Percentiles rank a stretch among this genome's conserved stretches.
Conservation (phyloP, 2,797 vertebrate species). For the Serranus cabrilla region DNA sequence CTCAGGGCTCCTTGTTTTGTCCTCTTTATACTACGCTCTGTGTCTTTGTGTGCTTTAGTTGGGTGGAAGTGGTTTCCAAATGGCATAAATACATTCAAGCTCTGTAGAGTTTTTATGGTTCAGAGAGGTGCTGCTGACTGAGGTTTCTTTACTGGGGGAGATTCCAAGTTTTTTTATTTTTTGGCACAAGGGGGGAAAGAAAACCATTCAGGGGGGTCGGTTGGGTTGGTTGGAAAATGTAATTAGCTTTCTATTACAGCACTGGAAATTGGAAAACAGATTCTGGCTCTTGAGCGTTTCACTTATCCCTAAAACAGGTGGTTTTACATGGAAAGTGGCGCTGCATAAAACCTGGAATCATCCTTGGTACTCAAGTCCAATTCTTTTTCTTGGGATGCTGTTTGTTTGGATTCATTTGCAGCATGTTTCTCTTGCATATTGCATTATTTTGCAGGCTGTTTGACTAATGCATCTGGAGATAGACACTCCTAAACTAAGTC, state of each 20-base stretch:
- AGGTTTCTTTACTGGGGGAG: background rate
- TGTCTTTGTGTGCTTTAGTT: background rate
- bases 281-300: no score
- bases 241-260: no score
- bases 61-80: constrained; percentile 25
- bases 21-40: background rate
- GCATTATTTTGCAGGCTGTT: background rate
- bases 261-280: no score
- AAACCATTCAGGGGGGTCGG: no score
- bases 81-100: constrained; percentile 13
- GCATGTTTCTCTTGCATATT: background rate
- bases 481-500: background rate
- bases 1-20: constrained; percentile 13
- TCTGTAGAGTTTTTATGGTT: background rate
- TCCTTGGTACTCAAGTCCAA: no score
- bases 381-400: no score
- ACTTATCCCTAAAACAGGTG: no score
- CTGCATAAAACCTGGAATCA: no score
- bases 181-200: no score
- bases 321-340: no score
- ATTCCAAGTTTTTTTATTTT: no score
- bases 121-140: constrained; percentile 10
- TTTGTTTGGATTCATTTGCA: background rate
- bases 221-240: no score
- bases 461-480: background rate